phyloP scores from a whole-genome alignment of 2,888 invertebrate genomes.

The Phengaris alcon region DNA sequence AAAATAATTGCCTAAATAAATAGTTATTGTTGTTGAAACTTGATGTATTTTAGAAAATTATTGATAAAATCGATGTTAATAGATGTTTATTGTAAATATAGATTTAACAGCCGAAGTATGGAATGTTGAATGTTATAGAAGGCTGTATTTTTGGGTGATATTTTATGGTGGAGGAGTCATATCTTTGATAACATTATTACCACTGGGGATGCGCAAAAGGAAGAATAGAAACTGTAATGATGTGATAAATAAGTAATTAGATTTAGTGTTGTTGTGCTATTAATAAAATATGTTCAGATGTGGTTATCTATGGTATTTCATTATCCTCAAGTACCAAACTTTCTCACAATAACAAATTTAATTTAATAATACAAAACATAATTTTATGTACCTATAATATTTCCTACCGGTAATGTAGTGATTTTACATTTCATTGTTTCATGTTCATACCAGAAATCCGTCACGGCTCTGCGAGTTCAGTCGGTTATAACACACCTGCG shows the following conservation, averaged over 20 bases:
- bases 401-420: no score
- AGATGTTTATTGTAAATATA: constrained; percentile 78
- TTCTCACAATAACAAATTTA: no score
- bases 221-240: constrained; percentile 61
- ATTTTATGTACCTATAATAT: no score
- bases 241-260: constrained; percentile 72
- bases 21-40: constrained; percentile 74
- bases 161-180: constrained; percentile 70
- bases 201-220: constrained; percentile 46
- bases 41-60: constrained; percentile 78
- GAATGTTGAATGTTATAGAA: constrained; percentile 72
- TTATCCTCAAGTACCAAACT: neutral
- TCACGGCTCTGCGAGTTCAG: neutral
- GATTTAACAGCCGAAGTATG: constrained; percentile 61
- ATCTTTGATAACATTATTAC: constrained; percentile 70
- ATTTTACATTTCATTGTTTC: neutral
- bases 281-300: constrained; percentile 76
- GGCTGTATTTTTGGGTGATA: constrained; percentile 79
- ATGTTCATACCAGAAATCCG: constrained; percentile 6
- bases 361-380: no score
- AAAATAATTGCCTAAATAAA: constrained; percentile 61
- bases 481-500: constrained; percentile 3
- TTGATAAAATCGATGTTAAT: constrained; percentile 79
- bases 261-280: constrained; percentile 78
- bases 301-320: constrained; percentile 53